Evolutionary conservation across 2,797 vertebrate genomes (phyloP).

Genomic region (Heliangelus exortis): DNA sequence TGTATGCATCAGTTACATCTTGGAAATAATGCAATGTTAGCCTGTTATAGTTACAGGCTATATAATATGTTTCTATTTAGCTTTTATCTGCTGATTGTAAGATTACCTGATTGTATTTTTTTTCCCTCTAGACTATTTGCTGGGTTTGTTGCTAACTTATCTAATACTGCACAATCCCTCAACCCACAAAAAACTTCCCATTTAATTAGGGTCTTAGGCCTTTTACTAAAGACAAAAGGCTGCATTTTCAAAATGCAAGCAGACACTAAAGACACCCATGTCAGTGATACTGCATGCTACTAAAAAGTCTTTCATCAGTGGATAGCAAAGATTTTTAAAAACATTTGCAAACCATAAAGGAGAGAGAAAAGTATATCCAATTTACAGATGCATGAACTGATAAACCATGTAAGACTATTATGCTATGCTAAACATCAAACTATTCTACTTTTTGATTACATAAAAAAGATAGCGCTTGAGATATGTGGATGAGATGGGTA

Average conservation of each 20-base stretch:
- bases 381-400: constrained; percentile 29
- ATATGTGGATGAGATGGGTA: background rate
- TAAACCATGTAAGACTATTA: background rate
- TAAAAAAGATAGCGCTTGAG: constrained; percentile 20
- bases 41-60: constrained; percentile 34
- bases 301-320: constrained; percentile 45
- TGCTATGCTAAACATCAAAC: constrained; percentile 3
- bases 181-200: background rate
- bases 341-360: constrained; percentile 13
- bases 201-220: constrained; percentile 25
- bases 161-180: constrained; percentile 3
- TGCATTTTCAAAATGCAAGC: constrained; percentile 20
- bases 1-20: background rate
- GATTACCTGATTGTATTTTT: constrained; percentile 43
- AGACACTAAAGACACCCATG: background rate
- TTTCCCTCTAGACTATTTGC: background rate
- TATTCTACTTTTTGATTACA: constrained; percentile 4
- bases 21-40: constrained; percentile 7
- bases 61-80: constrained; percentile 44
- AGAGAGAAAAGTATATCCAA: constrained; percentile 3
- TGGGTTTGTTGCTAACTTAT: constrained; percentile 36
- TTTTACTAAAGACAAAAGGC: constrained; percentile 4
- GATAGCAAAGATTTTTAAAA: constrained; percentile 20
- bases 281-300: background rate
- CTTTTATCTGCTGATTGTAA: constrained; percentile 48